These are phyloP conservation scores for Eupithecia subumbrata DNA, from an alignment of 2,888 invertebrate genomes.

Conservation along the genomic window DNA sequence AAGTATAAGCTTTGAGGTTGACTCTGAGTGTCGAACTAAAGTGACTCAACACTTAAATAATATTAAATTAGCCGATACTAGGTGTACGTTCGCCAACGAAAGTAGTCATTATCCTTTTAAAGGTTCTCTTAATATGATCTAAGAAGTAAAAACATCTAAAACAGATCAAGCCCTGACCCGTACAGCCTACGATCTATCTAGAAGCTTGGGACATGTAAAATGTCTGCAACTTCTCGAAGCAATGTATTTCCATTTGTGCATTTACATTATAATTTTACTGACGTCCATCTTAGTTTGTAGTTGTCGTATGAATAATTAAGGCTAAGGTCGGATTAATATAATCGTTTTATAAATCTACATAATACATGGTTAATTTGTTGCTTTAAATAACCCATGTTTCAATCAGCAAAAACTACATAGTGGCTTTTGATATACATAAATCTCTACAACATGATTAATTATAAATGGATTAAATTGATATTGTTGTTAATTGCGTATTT, in stretches of 20 bases:
- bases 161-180: slow-evolving; percentile 1
- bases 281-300: slow-evolving; percentile 20
- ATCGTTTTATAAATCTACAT: neutral
- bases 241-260: slow-evolving; percentile 1
- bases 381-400: neutral
- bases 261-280: slow-evolving; percentile 28
- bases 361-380: neutral
- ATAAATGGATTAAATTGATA: neutral
- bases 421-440: neutral
- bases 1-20: neutral
- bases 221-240: neutral
- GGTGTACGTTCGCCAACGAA: neutral
- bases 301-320: slow-evolving; percentile 8
- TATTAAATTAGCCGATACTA: neutral
- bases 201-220: neutral
- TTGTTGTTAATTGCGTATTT: neutral
- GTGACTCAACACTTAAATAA: neutral
- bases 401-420: neutral
- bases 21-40: neutral
- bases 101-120: neutral
- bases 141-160: neutral
- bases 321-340: slow-evolving; percentile 10
- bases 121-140: neutral
- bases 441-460: neutral
- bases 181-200: neutral